A percentile compares a stretch with the other conserved stretches of the same genome.
Evolutionary conservation across 2,888 invertebrate species (phyloP).

Genomic region (Epistrophe eligans): DNA sequence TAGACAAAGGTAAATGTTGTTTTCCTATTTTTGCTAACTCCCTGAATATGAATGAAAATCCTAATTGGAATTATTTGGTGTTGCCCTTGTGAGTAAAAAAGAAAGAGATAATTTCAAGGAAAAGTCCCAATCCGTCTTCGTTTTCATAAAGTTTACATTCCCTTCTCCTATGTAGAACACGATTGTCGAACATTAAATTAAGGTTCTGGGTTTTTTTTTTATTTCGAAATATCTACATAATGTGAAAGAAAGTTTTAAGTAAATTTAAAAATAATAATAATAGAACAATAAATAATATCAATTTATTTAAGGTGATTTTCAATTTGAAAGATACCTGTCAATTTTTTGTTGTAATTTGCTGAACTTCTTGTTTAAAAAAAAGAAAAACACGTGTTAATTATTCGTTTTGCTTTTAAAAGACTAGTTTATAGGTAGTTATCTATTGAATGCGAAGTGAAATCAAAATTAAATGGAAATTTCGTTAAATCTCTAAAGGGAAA

Average conservation of each 20-base stretch:
- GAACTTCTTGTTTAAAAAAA: background rate
- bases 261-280: too few species aligned
- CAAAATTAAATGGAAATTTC: background rate
- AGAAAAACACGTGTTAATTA: background rate
- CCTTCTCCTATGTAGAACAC: background rate
- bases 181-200: background rate
- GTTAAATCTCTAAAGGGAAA: too few species aligned
- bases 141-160: background rate
- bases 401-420: background rate
- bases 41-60: background rate
- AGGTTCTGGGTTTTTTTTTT: background rate
- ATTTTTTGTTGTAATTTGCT: background rate
- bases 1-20: background rate
- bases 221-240: background rate
- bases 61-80: constrained; percentile 3
- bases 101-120: constrained; percentile 4
- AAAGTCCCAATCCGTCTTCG: background rate
- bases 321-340: background rate
- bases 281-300: too few species aligned
- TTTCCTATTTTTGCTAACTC: constrained; percentile 2
- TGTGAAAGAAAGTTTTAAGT: background rate
- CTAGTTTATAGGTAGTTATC: background rate
- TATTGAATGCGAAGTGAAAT: background rate
- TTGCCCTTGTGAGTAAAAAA: background rate
- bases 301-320: background rate